Base-by-base conservation (phyloP, 2,888 invertebrate species). In the Syritta pipiens region DNA sequence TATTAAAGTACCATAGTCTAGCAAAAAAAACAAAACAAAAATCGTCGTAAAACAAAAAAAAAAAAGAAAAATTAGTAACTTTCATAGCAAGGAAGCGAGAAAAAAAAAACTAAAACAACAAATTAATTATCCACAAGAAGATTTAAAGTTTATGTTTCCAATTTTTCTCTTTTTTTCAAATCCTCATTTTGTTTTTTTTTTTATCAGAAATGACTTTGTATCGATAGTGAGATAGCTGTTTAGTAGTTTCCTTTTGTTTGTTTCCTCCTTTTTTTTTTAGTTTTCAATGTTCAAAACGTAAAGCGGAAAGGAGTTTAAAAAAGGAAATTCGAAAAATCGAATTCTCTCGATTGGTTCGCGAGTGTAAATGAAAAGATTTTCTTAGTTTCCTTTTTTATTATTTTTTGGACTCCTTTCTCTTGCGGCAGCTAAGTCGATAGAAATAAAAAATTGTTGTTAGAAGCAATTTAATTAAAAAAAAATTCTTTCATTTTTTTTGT, bases 301-400 rank as follows among this genome's bases (percentile, higher is more conserved):
- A n/a, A 12, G 37, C 10, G 14, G 9, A 10, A 19, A 37, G 37
- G 40, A 17, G n/a, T n/a, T n/a, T 40, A 17, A 0, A 5, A 30
- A 22, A 20, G 42, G 14, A 63, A 63, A 32, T 24, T 49, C 49
- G 30, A 49, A 62, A 62, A 62, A 40, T 30, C 3, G 5, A 3
- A 5, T 17, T 35, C 6, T 37, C 12, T 1, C 2, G 32, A 32
- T 9, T 32, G 2, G 32, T 32, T 14, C 17, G 2, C 12, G 0
- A 9, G 9, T 26, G 19, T 3, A 17, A 9, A 4, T 22, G n/a
- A 35, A 26, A 10, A n/a, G 7, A 6, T 40, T 42, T 42, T 51
- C 42, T 44, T 53, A 63, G 32, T 63, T 63, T 63, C 20, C 63
- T n/a, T n/a, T n/a, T n/a, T n/a, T n/a, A n/a, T n/a, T n/a, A n/a